These are phyloP conservation scores for Hypocryptadius cinnamomeus DNA, from an alignment of 2,113 vertebrate species.

Conservation along the genomic window DNA sequence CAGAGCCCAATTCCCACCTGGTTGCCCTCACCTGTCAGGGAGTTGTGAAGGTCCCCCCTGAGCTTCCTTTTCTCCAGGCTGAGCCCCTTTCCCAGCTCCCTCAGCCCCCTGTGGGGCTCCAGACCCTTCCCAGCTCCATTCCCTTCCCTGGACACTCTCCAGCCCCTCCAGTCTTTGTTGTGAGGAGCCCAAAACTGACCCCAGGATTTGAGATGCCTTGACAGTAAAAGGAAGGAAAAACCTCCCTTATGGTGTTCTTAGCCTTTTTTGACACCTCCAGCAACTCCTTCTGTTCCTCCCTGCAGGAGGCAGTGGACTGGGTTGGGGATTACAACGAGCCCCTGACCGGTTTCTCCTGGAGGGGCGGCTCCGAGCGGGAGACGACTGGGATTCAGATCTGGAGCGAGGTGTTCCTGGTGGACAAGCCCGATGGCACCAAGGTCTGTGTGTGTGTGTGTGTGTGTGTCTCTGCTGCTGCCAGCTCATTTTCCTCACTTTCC, in stretches of 20 bases:
- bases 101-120: rapidly evolving
- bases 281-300: neutral
- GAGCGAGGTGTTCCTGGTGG: slow-evolving; percentile 94
- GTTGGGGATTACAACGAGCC: slow-evolving; percentile 88
- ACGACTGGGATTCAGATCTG: slow-evolving; percentile 98
- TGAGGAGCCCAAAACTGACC: neutral
- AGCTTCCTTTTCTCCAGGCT: neutral
- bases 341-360: slow-evolving; percentile 95
- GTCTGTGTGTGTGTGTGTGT: slow-evolving; percentile 68
- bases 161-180: neutral
- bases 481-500: neutral
- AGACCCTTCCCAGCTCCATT: rapidly evolving
- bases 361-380: slow-evolving; percentile 94
- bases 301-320: slow-evolving; percentile 84
- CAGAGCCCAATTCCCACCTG: rapidly evolving
- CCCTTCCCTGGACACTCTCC: rapidly evolving
- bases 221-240: neutral
- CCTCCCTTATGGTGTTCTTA: neutral
- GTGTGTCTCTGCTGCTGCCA: neutral
- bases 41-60: neutral
- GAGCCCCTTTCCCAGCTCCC: neutral
- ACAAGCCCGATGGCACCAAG: slow-evolving; percentile 91
- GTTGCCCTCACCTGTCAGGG: neutral
- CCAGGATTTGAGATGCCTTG: neutral
- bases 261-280: neutral